These are phyloP conservation scores for Cantharis rufa DNA, from an alignment of 2,888 invertebrate species.

Conservation along the genomic window DNA sequence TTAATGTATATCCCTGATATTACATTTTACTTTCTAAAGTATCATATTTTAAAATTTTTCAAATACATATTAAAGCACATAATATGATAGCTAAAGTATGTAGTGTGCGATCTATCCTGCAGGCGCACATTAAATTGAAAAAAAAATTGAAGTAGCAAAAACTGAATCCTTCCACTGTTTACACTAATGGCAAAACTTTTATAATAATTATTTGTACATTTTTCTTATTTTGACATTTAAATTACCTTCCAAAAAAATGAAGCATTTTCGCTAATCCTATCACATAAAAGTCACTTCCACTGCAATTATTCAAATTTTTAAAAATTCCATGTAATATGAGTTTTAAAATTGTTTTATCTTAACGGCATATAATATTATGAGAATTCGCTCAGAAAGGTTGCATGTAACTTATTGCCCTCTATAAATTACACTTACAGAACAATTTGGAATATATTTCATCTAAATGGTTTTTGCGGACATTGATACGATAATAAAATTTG, in stretches of 20 bases:
- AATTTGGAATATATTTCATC: conserved; percentile 38
- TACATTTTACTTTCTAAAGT: too few species aligned
- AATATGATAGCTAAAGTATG: not conserved
- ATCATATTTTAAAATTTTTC: too few species aligned
- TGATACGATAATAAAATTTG: conserved; percentile 51
- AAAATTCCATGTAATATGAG: not conserved
- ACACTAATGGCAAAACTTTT: too few species aligned
- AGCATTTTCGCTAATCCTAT: not conserved
- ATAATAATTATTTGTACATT: not conserved
- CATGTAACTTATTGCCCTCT: conserved; percentile 2
- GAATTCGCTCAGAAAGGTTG: not conserved
- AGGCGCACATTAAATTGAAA: not conserved
- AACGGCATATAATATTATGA: not conserved
- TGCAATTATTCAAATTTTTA: not conserved
- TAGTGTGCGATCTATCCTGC: not conserved
- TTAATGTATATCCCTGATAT: too few species aligned
- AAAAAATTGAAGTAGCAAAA: too few species aligned
- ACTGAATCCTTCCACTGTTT: too few species aligned
- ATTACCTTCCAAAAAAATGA: not conserved
- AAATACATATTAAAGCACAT: too few species aligned
- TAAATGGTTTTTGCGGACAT: conserved; percentile 40
- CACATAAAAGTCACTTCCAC: not conserved
- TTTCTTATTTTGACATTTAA: not conserved
- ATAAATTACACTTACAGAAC: conserved; percentile 28
- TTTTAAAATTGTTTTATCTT: not conserved